Evolutionary conservation across 2,888 invertebrate genomes (phyloP), one percentile per base, ranked within the genome.

Genomic region (Aethes cnicana): DNA sequence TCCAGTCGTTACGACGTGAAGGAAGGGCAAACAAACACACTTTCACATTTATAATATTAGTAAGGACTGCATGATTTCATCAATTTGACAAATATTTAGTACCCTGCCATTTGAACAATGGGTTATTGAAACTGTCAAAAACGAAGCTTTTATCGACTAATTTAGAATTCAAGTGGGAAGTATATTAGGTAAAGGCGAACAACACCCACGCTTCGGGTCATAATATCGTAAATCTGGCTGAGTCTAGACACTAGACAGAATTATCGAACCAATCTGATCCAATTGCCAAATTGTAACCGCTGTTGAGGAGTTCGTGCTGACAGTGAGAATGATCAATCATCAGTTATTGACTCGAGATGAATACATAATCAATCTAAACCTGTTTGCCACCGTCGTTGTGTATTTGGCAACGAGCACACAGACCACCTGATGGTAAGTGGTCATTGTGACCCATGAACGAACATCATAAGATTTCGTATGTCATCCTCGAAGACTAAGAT

Each of bases 141-240:
- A 55, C 71, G 72, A 67, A 43, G 20, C 44, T 70, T 68, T 69
- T 68, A 69, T 70, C 70, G 68, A 63, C 59, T 69, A 72, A 77
- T 72, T 76, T 74, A 77, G 72, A 65, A 68, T 64, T 50, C 62
- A 64, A 72, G 67, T 74, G 65, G 71, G 63, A 65, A 48, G 25
- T 68, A 63, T 64, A 61, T 61, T 57, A 64, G 69, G 70, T 72
- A 86, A 84, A 88, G 86, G 86, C 75, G 65, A 84, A 77, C 86
- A 26, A 77, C 86, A 83, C 87, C 88, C 79, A 87, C 87, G 81
- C 85, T n/a, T n/a, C n/a, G n/a, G 65, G 63, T 66, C 68, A 69
- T 66, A 69, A 74, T 76, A 75, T 77, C 77, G 75, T 84, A 84
- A 85, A 85, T 84, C 83, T 81, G n/a, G 79, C 57, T 63, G n/a